Evolutionary conservation across 1,140 invertebrate species (phyloP).

Genomic region (Diabrotica undecimpunctata): DNA sequence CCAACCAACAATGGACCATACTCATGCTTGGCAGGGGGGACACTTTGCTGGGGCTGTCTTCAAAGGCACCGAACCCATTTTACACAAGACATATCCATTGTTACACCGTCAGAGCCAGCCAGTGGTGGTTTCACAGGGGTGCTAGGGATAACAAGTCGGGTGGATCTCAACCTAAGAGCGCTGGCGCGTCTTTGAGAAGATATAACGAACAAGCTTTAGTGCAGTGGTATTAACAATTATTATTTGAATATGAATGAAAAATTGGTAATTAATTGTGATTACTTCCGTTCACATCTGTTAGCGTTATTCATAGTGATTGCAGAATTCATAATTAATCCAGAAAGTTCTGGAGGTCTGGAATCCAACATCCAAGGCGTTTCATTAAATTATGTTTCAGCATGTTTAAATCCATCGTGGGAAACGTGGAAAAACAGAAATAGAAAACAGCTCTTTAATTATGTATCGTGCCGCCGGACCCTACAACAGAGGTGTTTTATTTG

Average conservation of each 20-base stretch:
- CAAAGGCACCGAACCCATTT: conserved; percentile 59
- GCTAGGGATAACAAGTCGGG: conserved; percentile 64
- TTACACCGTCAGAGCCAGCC: conserved; percentile 80
- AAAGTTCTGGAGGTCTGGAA: too few relatives aligned
- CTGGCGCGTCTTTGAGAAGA: conserved; percentile 74
- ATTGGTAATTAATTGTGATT: too few relatives aligned
- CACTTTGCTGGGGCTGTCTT: conserved; percentile 85
- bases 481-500: conserved; percentile 71
- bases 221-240: conserved; percentile 53
- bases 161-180: conserved; percentile 67
- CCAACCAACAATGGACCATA: conserved; percentile 58
- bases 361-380: too few relatives aligned
- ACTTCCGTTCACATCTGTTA: too few relatives aligned
- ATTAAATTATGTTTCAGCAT: conserved; percentile 63
- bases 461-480: conserved; percentile 71
- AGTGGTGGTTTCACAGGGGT: conserved; percentile 76
- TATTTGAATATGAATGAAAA: background rate
- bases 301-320: too few relatives aligned
- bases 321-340: too few relatives aligned
- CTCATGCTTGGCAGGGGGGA: conserved; percentile 80
- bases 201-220: conserved; percentile 57
- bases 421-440: conserved; percentile 66
- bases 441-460: conserved; percentile 70
- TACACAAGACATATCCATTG: conserved; percentile 86
- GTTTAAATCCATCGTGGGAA: conserved; percentile 70